Evolutionary conservation across 2,797 vertebrate genomes (phyloP), one percentile per base, ranked within the genome.

Genomic region (Jordanella pulchra): DNA sequence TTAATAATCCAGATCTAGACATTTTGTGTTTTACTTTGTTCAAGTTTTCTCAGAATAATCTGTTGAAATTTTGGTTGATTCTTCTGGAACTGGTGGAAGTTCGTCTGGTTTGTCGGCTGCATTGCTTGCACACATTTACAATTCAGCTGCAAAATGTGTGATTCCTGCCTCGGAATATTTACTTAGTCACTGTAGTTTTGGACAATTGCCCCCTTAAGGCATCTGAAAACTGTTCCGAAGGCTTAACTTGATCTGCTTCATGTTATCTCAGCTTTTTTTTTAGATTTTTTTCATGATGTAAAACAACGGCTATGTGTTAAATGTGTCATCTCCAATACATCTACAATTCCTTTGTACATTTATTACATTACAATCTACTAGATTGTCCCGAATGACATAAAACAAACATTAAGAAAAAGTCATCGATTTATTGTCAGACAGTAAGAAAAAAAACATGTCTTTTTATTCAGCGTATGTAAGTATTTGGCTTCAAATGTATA

Each of bases 401-500:
- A 39, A 60, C n/a, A n/a, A n/a, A n/a, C n/a, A n/a, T n/a, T n/a
- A 4, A 61, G 39, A 39, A 13, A 3, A 61, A 39, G 1, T 61
- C 1, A 12, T 9, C 11, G 56, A 32, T 60, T 21, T 60, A 35
- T 21, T 60, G 56, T 32, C 17, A 56, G 28, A 18, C 11, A 13
- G 32, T 14, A 23, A 25, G 60, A 39, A 63, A 44, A 44, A 42
- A 25, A 7, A 0, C 2, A 42, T 39, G 23, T 63, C 5, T 63
- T 25, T 63, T 39, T 58, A 48, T 63, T 42, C 35, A 63, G 35
- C 25, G 60, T 25, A 44, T 42, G 39, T 63, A 63, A 42, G 42
- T 42, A 63, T 63, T 35, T 63, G 39, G 12, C 21, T 63, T 63
- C 35, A 63, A 63, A 63, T n/a, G 60, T 63, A 42, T 63, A 63